Evolutionary conservation across 2,113 vertebrate genomes (phyloP), one percentile per base, ranked within the genome.

Genomic region (Probosciger aterrimus): DNA sequence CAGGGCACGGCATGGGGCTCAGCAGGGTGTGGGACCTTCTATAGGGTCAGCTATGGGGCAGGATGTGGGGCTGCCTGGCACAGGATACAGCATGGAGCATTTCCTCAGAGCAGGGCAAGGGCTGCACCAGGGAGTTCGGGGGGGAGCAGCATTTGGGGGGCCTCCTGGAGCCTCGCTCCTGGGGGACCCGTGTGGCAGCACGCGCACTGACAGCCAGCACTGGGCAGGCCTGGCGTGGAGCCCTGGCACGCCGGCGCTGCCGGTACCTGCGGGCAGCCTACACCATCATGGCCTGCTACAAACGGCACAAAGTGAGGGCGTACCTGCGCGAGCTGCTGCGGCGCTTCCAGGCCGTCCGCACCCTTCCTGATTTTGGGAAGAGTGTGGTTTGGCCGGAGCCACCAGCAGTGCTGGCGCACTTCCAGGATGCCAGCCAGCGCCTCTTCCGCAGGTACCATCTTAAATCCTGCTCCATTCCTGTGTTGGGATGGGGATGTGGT

Each of bases 171-270:
- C 49, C 5, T 0, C 0, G 4, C 35, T 68, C 10, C 35, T 0
- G 19, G 10, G 3, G 20, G 24, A 35, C 30, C 46, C 10, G 1
- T 5, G 31, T 18, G n/a, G 30, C 28, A 24, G 30, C 2, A 2
- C 35, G 22, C 7, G 0, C 16, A 11, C 28, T 52, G 39, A 59
- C 37, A 1, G 1, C 14, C 0, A 2, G 8, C 18, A 2, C 41
- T 2, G 1, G 28, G 18, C 95, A 99, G 99, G 98, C 99, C 1
- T 99, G 99, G 99, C 98, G 99, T 0, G 99, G 99, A 2, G 98
- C 99, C 8, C 90, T 99, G 76, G 99, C 99, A 0, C 98, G 99
- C 5, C 96, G 94, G 93, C 97, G 96, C 12, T 99, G 98, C 93
- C 97, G 97, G 7, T 84, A 92, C 9, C 97, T 99, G 91, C 97